Base-by-base conservation (phyloP, 2,113 vertebrate species). In the Rynchops niger region DNA sequence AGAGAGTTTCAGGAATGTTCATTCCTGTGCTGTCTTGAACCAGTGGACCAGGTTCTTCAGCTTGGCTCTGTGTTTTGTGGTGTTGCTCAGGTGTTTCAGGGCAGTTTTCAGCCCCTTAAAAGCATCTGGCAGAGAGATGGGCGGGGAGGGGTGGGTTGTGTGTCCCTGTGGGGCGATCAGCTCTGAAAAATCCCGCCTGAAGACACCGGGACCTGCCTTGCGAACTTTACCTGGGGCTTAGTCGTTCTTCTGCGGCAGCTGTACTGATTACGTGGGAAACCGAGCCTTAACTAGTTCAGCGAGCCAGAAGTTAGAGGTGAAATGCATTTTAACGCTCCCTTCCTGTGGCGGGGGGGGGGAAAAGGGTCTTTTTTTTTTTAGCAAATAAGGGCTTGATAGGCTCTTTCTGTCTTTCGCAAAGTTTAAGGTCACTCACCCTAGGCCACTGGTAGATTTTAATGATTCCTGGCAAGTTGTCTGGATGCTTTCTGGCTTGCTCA, bases 301-400 rank as follows among this genome's bases (percentile, higher is more conserved):
- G 17, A 78, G 88, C 62, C 47, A 79, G 70, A 22, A 72, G 61
- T 56, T 3, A 52, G 69, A 79, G 88, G 36, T 36, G 85, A 34
- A 66, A 71, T 29, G 12, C 9, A 16, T 21, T 40, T 86, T 36
- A 58, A 4, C 4, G 5, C 9, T 36, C 4, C 17, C 15, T 72
- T 79, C 49, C 36, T 5, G 3, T 8, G 11, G 40, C 9, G 26
- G 55, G 56, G 19, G 6, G 0, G 6, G 0, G 1, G 4, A 22
- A 22, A 47, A 29, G 40, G 12, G 30, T 52, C 26, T 18, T 11
- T 69, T 71, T 32, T 38, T 10, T 71, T 32, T 38, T 10, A 38
- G 22, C 59, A 50, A 18, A 18, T 4, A 21, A 5, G 15, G 38
- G 30, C 8, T 79, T 23, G 9, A 17, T 72, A 18, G 9, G 5